These are phyloP conservation scores for Lithophane socia DNA, from an alignment of 2,888 invertebrate species.

Conservation along the genomic window DNA sequence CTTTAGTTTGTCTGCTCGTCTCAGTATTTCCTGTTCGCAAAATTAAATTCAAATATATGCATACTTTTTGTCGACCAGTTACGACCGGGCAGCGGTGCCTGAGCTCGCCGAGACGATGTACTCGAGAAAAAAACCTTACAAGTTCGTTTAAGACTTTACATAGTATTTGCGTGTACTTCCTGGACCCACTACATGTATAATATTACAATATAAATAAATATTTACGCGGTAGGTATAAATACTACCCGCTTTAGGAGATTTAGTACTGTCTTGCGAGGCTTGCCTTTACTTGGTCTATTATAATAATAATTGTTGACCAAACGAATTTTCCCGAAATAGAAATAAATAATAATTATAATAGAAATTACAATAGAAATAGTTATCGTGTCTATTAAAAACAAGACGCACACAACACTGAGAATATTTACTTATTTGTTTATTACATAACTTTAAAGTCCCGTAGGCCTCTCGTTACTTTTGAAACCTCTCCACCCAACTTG, in stretches of 20 bases:
- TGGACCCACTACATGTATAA: constrained; percentile 63
- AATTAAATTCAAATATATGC: constrained; percentile 89
- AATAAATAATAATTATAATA: no score
- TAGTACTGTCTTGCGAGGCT: background rate
- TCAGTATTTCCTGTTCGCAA: constrained; percentile 87
- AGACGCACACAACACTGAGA: background rate
- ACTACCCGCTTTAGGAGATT: background rate
- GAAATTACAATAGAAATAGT: background rate
- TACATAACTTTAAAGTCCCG: background rate
- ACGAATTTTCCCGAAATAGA: background rate
- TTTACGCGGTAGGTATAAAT: constrained; percentile 11
- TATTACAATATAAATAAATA: constrained; percentile 11
- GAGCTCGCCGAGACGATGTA: constrained; percentile 68
- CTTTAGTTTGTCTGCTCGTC: constrained; percentile 75
- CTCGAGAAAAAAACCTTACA: constrained; percentile 65
- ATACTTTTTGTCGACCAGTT: constrained; percentile 86
- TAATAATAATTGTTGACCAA: background rate
- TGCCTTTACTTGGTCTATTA: background rate
- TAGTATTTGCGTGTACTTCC: constrained; percentile 74
- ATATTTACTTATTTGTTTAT: background rate
- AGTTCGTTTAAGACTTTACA: constrained; percentile 71
- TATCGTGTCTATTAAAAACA: background rate
- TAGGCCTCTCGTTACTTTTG: background rate
- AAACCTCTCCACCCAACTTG: background rate
- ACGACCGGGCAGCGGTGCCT: constrained; percentile 70